Evolutionary conservation across 2,113 vertebrate species (phyloP).

Genomic region (Microtus ochrogaster): DNA sequence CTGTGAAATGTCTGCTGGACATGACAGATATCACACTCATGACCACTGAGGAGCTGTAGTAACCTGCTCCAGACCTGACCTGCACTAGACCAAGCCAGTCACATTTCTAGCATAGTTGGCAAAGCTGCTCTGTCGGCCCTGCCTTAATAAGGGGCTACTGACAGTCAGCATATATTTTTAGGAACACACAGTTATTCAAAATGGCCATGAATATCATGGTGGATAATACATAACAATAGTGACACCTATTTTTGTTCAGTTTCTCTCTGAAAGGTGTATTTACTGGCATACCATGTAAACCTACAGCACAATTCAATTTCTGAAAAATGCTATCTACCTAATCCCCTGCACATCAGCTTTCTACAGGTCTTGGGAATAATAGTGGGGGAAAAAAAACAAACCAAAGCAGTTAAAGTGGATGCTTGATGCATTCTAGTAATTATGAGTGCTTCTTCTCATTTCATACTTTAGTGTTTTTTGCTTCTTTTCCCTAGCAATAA

Average conservation of each 20-base stretch:
- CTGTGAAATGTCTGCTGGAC: neutral
- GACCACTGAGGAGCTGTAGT: too few relatives aligned
- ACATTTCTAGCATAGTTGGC: neutral
- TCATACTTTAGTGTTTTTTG: neutral
- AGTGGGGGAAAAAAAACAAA: neutral
- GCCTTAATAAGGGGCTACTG: too few relatives aligned
- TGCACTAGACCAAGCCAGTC: neutral
- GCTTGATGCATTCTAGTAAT: neutral
- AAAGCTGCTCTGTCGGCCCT: too few relatives aligned
- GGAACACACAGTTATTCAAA: neutral
- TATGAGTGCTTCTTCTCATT: neutral
- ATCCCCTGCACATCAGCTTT: neutral
- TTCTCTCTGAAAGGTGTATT: neutral
- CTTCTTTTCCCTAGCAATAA: neutral
- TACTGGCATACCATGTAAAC: neutral
- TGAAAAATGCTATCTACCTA: neutral
- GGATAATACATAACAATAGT: neutral
- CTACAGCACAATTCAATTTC: neutral
- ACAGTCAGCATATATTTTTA: neutral
- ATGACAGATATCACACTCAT: neutral
- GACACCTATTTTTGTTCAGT: neutral
- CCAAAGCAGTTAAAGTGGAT: neutral
- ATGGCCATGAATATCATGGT: neutral
- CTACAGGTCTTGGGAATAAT: neutral
- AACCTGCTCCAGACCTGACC: neutral